Base-by-base conservation (phyloP, 2,797 vertebrate genomes). In the Anguilla marmorata region DNA sequence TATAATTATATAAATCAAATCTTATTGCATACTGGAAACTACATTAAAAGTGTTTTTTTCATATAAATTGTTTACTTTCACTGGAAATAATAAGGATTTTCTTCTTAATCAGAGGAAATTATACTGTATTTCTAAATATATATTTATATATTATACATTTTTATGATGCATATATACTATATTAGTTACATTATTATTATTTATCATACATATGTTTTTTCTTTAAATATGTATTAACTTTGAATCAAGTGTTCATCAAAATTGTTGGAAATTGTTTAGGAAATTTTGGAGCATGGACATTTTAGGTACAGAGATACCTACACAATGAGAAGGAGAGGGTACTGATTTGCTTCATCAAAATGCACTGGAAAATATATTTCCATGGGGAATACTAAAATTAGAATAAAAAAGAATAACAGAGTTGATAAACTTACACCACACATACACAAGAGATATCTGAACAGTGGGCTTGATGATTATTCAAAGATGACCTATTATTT, bases 311-410 rank as follows among this genome's bases (percentile, higher is more conserved):
- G 60, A 48, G 60, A 48, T 63, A 94, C 95, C 0, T 94, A 96
- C 96, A 96, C 90, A 60, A 96, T 88, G 33, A 96, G 91, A 2
- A 96, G 86, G 4, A 96, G 92, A 1, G 95, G 95, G 54, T 96
- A 88, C 90, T 90, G 88, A 85, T 84, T 88, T 0, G 89, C 88
- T 91, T 95, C 94, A 89, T 96, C 94, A 89, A 96, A 90, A 91
- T 91, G 90, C 33, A 87, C 21, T 1, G 96, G 96, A 80, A 95
- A 86, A 50, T 91, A 92, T 86, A 96, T 88, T 90, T 96, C 94
- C 90, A 96, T 90, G 30, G 85, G 92, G 85, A 96, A 90, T 6
- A 82, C 96, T 96, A 92, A 63, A 33, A 74, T 72, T 14, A 88
- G 48, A 76, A 24, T 9, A 85, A 37, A 1, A 24, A n/a, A 58